Evolutionary conservation across 2,797 vertebrate genomes (phyloP).

Genomic region (Gobio occitaniae): DNA sequence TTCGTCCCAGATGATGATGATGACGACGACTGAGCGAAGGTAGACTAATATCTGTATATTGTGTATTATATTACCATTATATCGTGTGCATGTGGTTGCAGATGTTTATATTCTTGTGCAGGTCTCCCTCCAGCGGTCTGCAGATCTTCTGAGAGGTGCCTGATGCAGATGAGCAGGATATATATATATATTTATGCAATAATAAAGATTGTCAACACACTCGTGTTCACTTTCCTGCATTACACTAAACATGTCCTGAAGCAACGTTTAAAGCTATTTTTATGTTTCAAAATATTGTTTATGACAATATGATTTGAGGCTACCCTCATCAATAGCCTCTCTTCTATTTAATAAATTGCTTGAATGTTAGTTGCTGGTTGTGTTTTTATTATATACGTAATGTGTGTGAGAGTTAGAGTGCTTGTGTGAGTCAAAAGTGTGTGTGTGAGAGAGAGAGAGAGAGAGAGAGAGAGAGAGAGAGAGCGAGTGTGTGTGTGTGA

Average conservation of each 20-base stretch:
- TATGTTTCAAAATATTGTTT: slow-evolving; percentile 15
- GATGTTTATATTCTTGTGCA: neutral
- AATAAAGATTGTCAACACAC: slow-evolving; percentile 1
- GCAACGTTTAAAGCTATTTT: slow-evolving; percentile 20
- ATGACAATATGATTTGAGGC: slow-evolving; percentile 61
- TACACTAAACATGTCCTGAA: slow-evolving; percentile 21
- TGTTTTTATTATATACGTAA: neutral
- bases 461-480: too few relatives aligned
- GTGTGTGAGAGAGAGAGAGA: too few relatives aligned
- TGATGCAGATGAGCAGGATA: slow-evolving; percentile 7
- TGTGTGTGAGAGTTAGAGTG: neutral
- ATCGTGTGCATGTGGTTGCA: neutral
- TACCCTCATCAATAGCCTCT: slow-evolving; percentile 17
- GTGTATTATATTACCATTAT: neutral
- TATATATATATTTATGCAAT: slow-evolving; percentile 43
- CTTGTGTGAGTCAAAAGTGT: too few relatives aligned
- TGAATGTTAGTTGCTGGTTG: neutral
- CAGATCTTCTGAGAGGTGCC: neutral
- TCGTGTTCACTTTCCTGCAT: slow-evolving; percentile 30
- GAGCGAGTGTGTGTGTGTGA: too few relatives aligned
- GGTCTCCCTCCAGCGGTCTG: neutral
- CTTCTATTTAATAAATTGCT: slow-evolving; percentile 41
- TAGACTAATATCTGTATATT: slow-evolving; percentile 27
- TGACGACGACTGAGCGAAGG: slow-evolving; percentile 85
- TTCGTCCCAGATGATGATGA: slow-evolving; percentile 98